A percentile compares a stretch with the other conserved stretches of the same genome.
phyloP scores from a whole-genome alignment of 37 sponge, comb jelly and placozoan genomes.

The Halichondria panicea region DNA sequence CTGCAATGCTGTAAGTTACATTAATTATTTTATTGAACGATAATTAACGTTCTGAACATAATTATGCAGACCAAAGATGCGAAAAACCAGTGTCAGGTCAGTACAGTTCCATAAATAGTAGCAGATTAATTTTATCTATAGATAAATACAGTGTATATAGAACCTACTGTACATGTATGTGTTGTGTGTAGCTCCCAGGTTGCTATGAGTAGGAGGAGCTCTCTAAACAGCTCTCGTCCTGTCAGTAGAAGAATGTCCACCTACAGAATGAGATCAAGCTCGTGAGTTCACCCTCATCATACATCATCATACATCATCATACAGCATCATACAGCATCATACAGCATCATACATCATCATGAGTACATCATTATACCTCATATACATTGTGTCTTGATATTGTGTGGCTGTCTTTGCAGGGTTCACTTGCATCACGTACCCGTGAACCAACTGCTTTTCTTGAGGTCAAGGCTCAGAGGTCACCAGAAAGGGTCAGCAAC shows the following conservation, averaged over 20 bases:
- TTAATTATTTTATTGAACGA: neutral
- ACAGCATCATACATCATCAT: neutral
- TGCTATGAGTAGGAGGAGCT: neutral
- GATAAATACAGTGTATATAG: too few species aligned
- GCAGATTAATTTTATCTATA: neutral
- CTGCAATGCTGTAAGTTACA: conserved; percentile 17
- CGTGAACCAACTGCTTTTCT: conserved; percentile 85
- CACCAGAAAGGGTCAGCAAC: conserved; percentile 25
- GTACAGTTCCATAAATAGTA: too few species aligned
- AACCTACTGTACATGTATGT: neutral
- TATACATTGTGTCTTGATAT: neutral
- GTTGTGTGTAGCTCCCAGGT: neutral
- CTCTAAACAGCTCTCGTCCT: conserved; percentile 35
- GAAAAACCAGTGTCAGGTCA: too few species aligned
- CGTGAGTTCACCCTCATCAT: conserved; percentile 19
- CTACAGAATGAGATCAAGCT: conserved; percentile 34
- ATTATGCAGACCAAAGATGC: too few species aligned
- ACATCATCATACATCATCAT: neutral
- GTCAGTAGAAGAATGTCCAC: conserved; percentile 58
- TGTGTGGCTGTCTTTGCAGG: neutral
- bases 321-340: neutral
- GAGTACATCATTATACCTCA: neutral
- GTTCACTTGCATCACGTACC: conserved; percentile 52
- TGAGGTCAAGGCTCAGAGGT: conserved; percentile 49
- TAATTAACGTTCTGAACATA: neutral